These are phyloP conservation scores for Calephelis virginiensis DNA, from an alignment of 1,140 invertebrate genomes.

Conservation along the genomic window DNA sequence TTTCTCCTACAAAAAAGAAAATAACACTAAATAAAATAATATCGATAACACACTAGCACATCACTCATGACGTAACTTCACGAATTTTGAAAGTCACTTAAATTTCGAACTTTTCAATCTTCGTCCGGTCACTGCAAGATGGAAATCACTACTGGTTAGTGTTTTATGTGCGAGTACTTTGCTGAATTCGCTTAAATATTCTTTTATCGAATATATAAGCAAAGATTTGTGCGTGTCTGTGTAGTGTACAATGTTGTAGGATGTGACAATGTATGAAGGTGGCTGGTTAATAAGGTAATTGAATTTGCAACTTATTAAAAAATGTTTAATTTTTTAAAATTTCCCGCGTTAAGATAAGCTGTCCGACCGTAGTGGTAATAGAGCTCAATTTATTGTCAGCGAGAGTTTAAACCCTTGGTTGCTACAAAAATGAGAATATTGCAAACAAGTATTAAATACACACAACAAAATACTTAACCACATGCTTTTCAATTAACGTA, in stretches of 20 bases:
- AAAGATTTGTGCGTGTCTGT: conserved; percentile 46
- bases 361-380: no score
- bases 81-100: conserved; percentile 50
- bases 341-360: no score
- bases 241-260: conserved; percentile 37
- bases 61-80: conserved; percentile 41
- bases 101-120: conserved; percentile 70
- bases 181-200: conserved; percentile 48
- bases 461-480: no score
- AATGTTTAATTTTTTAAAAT: no score
- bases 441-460: no score
- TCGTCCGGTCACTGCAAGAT: conserved; percentile 77
- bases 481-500: no score
- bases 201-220: conserved; percentile 55
- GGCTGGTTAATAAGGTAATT: conserved; percentile 34
- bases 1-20: conserved; percentile 77
- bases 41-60: conserved; percentile 60
- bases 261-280: conserved; percentile 30
- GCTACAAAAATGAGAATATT: no score
- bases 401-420: no score
- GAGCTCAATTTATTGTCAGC: no score
- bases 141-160: conserved; percentile 75
- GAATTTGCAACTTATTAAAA: conserved; percentile 21
- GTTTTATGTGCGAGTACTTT: conserved; percentile 35
- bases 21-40: conserved; percentile 62